A percentile compares a stretch with the other conserved stretches of the same genome.
These are phyloP conservation scores for Junonia oenone DNA, from an alignment of 2,888 invertebrate genomes.

Conservation along the genomic window DNA sequence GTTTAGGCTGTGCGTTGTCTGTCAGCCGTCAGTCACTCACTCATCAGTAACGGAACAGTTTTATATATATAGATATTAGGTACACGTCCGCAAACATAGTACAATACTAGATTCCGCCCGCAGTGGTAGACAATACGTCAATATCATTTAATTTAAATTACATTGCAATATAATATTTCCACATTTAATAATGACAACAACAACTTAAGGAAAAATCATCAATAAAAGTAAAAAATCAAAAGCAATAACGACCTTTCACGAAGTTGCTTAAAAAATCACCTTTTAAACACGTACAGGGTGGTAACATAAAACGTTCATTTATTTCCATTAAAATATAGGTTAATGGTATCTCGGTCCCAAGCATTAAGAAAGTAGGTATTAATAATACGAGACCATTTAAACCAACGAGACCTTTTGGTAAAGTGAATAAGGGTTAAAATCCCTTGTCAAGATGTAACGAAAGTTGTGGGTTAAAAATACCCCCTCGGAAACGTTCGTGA, in stretches of 20 bases:
- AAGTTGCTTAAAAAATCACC: slow-evolving; percentile 6
- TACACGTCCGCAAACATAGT: too few species aligned
- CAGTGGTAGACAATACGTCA: too few species aligned
- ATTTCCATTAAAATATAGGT: slow-evolving; percentile 63
- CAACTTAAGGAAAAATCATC: background rate
- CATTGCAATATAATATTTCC: too few species aligned
- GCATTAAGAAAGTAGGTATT: slow-evolving; percentile 52
- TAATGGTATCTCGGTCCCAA: slow-evolving; percentile 60
- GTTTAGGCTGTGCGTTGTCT: too few species aligned
- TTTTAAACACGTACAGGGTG: slow-evolving; percentile 32
- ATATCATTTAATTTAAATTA: too few species aligned
- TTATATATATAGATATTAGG: too few species aligned
- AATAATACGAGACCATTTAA: slow-evolving; percentile 29
- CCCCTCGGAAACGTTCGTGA: slow-evolving; percentile 55
- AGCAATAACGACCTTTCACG: background rate
- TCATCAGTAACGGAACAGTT: too few species aligned
- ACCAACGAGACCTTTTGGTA: slow-evolving; percentile 29
- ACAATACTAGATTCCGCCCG: too few species aligned
- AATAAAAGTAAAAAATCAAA: background rate
- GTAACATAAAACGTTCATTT: slow-evolving; percentile 44
- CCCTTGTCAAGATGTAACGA: slow-evolving; percentile 33
- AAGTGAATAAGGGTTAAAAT: slow-evolving; percentile 30
- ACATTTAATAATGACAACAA: background rate
- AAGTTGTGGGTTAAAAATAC: slow-evolving; percentile 67
- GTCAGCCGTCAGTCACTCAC: too few species aligned